Evolutionary conservation across 2,888 invertebrate genomes (phyloP).

Genomic region (Leuctra nigra): DNA sequence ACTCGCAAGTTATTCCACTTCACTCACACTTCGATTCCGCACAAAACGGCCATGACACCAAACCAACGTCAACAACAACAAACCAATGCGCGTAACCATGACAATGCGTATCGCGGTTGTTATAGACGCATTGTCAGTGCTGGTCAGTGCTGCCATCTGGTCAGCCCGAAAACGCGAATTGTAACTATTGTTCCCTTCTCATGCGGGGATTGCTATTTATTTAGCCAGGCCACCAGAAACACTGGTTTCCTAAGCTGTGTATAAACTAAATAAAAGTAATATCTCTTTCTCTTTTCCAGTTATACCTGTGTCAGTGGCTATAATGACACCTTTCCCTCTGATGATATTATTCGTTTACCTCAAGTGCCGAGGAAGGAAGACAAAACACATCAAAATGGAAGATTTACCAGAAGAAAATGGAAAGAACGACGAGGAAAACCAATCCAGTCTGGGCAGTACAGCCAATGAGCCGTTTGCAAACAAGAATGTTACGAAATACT

Average conservation of each 20-base stretch:
- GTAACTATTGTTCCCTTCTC: too few relatives aligned
- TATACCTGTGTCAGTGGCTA: constrained; percentile 82
- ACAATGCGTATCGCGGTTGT: too few relatives aligned
- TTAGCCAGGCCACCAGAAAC: background rate
- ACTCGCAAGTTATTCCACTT: too few relatives aligned
- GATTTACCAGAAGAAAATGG: background rate
- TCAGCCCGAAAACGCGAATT: too few relatives aligned
- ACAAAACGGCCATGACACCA: too few relatives aligned
- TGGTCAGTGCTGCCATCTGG: too few relatives aligned
- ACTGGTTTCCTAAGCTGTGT: background rate
- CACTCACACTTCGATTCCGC: too few relatives aligned
- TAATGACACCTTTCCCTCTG: constrained; percentile 90
- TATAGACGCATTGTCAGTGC: too few relatives aligned
- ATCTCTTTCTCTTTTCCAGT: constrained; percentile 45
- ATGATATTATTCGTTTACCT: constrained; percentile 43
- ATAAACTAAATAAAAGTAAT: background rate
- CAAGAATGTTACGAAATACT: background rate
- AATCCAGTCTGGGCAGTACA: background rate
- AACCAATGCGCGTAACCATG: too few relatives aligned
- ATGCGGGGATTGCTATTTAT: background rate
- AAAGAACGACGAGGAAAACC: background rate
- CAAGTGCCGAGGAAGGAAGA: constrained; percentile 1
- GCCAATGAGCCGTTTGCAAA: background rate
- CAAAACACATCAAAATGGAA: background rate
- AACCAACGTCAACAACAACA: too few relatives aligned